These are phyloP conservation scores for Alectura lathami DNA, from an alignment of 2,113 vertebrate genomes.

Conservation along the genomic window DNA sequence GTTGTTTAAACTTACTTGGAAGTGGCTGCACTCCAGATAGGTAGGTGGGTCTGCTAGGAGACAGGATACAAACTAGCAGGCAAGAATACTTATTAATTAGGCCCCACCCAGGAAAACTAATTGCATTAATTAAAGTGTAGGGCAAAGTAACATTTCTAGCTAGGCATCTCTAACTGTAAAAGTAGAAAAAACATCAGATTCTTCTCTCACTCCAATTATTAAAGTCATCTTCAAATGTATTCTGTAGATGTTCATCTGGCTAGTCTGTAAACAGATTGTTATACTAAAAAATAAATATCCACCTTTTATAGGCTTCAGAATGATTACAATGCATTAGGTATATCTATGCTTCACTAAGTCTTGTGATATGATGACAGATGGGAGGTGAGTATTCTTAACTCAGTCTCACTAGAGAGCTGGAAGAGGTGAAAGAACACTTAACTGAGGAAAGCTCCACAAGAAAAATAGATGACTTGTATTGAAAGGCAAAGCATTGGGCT, in stretches of 20 bases:
- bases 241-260: neutral
- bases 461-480: neutral
- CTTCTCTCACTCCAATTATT: neutral
- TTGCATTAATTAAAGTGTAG: neutral
- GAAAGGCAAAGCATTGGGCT: neutral
- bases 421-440: neutral
- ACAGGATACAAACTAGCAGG: neutral
- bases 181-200: neutral
- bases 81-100: neutral
- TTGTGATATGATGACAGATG: neutral
- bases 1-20: neutral
- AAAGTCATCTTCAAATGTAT: neutral
- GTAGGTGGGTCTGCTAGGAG: neutral
- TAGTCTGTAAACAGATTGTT: neutral
- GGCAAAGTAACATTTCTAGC: neutral
- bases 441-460: accelerated
- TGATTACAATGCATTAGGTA: neutral
- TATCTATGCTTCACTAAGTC: neutral
- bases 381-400: neutral
- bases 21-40: neutral
- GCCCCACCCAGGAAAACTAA: neutral
- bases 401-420: neutral
- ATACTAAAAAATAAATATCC: neutral
- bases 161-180: neutral
- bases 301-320: neutral